Evolutionary conservation across 2,888 invertebrate species (phyloP), one percentile per base, ranked within the genome.

Genomic region (Gryllus longicercus): DNA sequence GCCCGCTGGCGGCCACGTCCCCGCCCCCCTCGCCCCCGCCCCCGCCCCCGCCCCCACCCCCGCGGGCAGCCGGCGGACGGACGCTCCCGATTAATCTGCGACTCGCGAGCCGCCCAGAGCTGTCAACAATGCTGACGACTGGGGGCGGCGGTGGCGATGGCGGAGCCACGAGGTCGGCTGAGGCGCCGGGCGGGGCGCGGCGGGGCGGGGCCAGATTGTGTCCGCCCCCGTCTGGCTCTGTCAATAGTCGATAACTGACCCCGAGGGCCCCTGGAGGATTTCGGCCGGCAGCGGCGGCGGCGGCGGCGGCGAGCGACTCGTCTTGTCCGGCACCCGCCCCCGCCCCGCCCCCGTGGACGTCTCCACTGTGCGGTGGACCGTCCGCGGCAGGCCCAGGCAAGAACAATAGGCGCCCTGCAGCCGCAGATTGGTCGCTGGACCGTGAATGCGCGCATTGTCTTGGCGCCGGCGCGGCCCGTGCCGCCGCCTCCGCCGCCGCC

Each of bases 121-220:
- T 63, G 63, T 63, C 63, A 63, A 63, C 63, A 63, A 63, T 63
- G 63, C 63, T 63, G 63, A 63, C 63, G 63, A 63, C 63, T 63
- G 14, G 63, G 51, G 63, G 63, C 25, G 25, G 38, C 38, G 38
- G 38, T 38, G 38, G 38, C 8, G 38, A 4, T 38, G 38, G 38
- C 8, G 1, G 38, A 8, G 38, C 38, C 38, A 38, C 4, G 38
- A 8, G 38, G 38, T 38, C 38, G 38, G 8, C 38, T 8, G 38
- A 38, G 38, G 38, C 38, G 38, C 38, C 8, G 2, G 38, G 38
- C 38, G 38, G 38, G 8, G 0, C 38, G 38, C 5, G 38, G 5
- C 38, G 38, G 25, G 63, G 18, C 63, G 63, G 16, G 16, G n/a
- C 63, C 63, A 63, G 63, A 63, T 63, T 63, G 63, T 63, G 63